A percentile compares a stretch with the other conserved stretches of the same genome.
These are phyloP conservation scores for Barypeithes pellucidus DNA, from an alignment of 2,888 invertebrate species.

Conservation along the genomic window DNA sequence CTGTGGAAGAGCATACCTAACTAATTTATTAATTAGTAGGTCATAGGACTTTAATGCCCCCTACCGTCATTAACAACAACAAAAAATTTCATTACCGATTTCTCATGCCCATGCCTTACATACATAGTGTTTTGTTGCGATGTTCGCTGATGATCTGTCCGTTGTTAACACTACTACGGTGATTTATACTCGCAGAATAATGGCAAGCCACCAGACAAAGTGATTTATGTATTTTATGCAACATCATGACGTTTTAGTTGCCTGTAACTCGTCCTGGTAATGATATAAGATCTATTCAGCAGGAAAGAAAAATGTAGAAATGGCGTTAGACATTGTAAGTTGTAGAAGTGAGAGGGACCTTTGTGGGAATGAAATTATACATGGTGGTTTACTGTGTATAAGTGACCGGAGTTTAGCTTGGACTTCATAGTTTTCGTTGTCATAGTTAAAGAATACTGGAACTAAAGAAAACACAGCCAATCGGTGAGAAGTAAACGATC, in stretches of 20 bases:
- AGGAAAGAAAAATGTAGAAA: constrained; percentile 17
- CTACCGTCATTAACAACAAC: background rate
- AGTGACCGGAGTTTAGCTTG: no score
- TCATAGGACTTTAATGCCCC: background rate
- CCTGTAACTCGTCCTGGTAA: constrained; percentile 38
- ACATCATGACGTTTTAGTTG: constrained; percentile 38
- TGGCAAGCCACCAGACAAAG: constrained; percentile 31
- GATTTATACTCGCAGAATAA: constrained; percentile 40
- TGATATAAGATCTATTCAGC: constrained; percentile 38
- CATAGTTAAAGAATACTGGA: no score
- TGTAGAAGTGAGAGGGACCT: no score
- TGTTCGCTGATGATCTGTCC: constrained; percentile 40
- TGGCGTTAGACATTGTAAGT: constrained; percentile 7
- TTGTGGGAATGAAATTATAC: no score
- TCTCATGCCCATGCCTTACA: background rate
- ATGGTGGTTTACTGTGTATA: no score
- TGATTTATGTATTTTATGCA: constrained; percentile 45
- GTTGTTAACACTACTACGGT: constrained; percentile 27
- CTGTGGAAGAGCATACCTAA: no score
- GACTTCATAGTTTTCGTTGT: no score
- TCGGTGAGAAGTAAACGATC: no score
- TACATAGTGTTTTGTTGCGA: constrained; percentile 19
- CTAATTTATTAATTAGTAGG: background rate
- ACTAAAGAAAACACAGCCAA: no score
- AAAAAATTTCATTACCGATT: constrained; percentile 9